Evolutionary conservation across 2,113 vertebrate species (phyloP).

Genomic region (Callospermophilus lateralis): DNA sequence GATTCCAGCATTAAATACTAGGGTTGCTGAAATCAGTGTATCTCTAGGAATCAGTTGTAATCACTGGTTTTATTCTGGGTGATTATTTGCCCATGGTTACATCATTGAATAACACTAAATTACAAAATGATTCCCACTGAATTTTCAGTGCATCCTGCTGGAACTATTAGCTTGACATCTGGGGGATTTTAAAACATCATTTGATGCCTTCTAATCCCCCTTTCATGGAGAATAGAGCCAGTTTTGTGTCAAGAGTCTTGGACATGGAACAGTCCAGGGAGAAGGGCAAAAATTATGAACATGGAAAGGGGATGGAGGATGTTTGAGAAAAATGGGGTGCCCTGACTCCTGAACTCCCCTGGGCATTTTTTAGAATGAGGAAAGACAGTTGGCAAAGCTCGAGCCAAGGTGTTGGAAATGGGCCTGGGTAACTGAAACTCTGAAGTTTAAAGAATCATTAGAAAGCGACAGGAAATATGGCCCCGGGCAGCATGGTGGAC

Average conservation of each 20-base stretch:
- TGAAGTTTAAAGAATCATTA: not conserved
- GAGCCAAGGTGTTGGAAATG: not conserved
- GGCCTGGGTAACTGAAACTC: rapidly evolving
- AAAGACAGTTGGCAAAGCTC: not conserved
- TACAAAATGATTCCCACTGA: not conserved
- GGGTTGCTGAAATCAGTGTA: not conserved
- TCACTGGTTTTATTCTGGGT: not conserved
- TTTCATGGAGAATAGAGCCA: not conserved
- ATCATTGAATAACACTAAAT: not conserved
- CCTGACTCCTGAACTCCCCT: too few relatives aligned
- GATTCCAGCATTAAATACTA: not conserved
- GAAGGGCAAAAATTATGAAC: not conserved
- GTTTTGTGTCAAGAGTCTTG: not conserved
- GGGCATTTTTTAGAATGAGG: not conserved
- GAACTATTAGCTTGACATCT: constrained; percentile 5
- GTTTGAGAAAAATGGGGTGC: not conserved
- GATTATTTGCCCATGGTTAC: not conserved
- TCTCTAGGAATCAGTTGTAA: not conserved
- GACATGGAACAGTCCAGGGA: not conserved
- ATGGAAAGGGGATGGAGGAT: rapidly evolving
- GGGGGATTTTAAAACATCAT: not conserved
- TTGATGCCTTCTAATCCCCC: constrained; percentile 12
- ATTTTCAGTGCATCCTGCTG: not conserved
- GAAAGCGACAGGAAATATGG: too few relatives aligned
- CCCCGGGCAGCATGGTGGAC: not conserved